Conservation (phyloP, 2,888 invertebrate species). For the Piscicola geometra region DNA sequence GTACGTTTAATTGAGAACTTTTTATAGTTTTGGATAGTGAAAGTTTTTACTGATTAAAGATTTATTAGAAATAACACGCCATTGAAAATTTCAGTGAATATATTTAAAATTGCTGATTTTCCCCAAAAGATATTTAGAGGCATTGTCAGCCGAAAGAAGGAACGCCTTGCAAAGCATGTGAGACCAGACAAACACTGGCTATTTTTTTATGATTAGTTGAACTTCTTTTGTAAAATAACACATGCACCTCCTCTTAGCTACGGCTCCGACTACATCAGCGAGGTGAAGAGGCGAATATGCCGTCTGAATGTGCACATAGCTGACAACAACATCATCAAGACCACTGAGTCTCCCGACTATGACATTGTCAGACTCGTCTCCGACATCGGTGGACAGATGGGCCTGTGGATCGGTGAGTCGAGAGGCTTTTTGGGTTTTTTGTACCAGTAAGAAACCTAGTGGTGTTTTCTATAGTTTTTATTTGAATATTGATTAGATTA, state of each 20-base stretch:
- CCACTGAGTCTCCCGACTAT: constrained; percentile 45
- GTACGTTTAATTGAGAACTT: too few species aligned
- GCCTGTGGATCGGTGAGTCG: constrained; percentile 44
- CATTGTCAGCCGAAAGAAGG: constrained; percentile 25
- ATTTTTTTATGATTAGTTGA: neutral
- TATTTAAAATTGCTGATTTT: neutral
- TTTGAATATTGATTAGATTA: neutral
- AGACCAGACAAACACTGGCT: neutral
- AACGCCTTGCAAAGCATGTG: constrained; percentile 6
- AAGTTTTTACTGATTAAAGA: too few species aligned
- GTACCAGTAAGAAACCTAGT: too few species aligned
- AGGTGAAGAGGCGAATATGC: constrained; percentile 37
- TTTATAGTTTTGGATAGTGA: too few species aligned
- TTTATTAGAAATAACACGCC: too few species aligned
- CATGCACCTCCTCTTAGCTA: constrained; percentile 13
- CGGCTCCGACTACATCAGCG: constrained; percentile 19
- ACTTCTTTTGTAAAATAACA: neutral
- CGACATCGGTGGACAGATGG: constrained; percentile 46
- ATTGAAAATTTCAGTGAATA: neutral
- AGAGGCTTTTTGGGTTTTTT: too few species aligned
- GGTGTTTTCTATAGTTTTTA: too few species aligned
- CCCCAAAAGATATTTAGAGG: neutral
- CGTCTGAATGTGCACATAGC: constrained; percentile 45
- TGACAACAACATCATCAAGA: constrained; percentile 45
- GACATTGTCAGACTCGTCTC: constrained; percentile 44